Percentiles rank a stretch among this genome's conserved stretches.
Conservation (phyloP, 2,888 invertebrate genomes). For the Lissocephala sabroskyi region DNA sequence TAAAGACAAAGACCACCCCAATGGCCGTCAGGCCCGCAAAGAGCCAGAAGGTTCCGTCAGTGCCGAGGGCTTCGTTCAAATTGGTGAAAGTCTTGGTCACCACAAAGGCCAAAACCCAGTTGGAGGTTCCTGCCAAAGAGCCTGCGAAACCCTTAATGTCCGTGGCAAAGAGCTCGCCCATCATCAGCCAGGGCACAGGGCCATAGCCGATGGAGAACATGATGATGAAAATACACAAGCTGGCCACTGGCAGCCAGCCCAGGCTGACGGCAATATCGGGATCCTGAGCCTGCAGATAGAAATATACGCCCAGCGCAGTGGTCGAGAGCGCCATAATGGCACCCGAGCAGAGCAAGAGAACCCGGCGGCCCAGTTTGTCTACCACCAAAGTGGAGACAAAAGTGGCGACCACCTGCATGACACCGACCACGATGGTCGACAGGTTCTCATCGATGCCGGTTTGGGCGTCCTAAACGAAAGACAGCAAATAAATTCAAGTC, state of each 20-base stretch:
- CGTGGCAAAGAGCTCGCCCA: conserved; percentile 85
- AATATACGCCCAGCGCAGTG: conserved; percentile 82
- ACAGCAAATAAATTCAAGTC: background rate
- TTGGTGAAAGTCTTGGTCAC: conserved; percentile 83
- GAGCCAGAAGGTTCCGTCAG: conserved; percentile 82
- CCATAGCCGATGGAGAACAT: conserved; percentile 89
- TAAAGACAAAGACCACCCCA: conserved; percentile 80
- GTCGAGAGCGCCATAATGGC: conserved; percentile 81
- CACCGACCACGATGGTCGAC: conserved; percentile 87
- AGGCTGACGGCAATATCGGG: conserved; percentile 73
- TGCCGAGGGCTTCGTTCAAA: conserved; percentile 75
- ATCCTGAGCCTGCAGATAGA: conserved; percentile 72
- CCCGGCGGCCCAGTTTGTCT: conserved; percentile 85
- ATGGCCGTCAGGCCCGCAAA: conserved; percentile 79
- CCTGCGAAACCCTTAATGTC: conserved; percentile 85
- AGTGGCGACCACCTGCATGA: conserved; percentile 81
- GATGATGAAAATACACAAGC: conserved; percentile 83
- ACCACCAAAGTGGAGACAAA: conserved; percentile 83
- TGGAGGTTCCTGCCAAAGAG: conserved; percentile 85
- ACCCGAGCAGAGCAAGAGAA: conserved; percentile 82
- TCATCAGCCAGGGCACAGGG: conserved; percentile 85
- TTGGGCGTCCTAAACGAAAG: conserved; percentile 68
- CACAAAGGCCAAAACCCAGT: conserved; percentile 86
- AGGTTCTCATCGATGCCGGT: conserved; percentile 75
- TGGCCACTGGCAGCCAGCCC: conserved; percentile 83